These are phyloP conservation scores for Malurus leucopterus DNA, from an alignment of 2,797 vertebrate genomes.

Conservation along the genomic window DNA sequence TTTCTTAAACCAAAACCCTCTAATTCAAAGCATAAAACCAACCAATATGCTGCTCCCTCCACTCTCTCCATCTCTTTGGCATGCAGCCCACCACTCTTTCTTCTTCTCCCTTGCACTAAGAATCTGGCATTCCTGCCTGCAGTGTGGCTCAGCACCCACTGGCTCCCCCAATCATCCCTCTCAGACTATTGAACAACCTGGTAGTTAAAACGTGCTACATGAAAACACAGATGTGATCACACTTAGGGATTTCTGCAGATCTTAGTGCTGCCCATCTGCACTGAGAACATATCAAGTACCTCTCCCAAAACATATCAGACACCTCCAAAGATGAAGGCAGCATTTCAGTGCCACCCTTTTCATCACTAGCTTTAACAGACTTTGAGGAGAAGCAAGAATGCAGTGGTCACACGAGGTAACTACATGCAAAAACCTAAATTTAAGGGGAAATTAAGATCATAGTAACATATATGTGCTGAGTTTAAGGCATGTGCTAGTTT, in stretches of 20 bases:
- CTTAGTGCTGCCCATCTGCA: background rate
- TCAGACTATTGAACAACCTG: background rate
- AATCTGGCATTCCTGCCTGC: background rate
- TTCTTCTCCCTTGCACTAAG: background rate
- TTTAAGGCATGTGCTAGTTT: background rate
- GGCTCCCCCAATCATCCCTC: background rate
- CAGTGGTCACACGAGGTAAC: background rate
- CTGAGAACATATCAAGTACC: background rate
- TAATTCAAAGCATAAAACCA: background rate
- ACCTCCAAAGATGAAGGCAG: background rate
- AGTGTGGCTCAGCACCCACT: background rate
- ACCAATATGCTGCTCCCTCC: background rate
- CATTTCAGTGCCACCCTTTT: background rate
- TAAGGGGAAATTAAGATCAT: background rate
- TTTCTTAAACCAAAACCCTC: background rate
- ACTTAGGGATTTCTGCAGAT: background rate
- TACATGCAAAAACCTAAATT: background rate
- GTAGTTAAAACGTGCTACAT: background rate
- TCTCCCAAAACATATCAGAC: background rate
- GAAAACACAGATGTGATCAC: background rate
- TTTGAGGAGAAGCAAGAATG: background rate
- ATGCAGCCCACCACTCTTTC: background rate
- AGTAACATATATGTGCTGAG: background rate
- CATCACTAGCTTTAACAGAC: background rate
- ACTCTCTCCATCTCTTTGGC: background rate